Evolutionary conservation across 23 tunicate genomes (phyloP).

Genomic region (Clavelina lepadiformis): DNA sequence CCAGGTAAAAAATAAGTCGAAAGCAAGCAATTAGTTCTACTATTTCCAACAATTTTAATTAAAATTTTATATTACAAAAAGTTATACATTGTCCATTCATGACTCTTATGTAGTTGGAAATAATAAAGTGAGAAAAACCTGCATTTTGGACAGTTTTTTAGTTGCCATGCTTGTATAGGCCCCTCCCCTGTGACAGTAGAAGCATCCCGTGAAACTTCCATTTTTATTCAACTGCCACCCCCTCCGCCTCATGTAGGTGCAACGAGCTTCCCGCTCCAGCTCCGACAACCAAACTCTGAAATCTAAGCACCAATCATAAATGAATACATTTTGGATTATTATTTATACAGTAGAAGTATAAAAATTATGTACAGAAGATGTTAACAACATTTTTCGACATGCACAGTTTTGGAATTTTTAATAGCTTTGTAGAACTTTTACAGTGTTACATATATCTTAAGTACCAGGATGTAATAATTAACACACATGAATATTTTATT

Average conservation of each 20-base stretch:
- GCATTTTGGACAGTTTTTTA: constrained; percentile 64
- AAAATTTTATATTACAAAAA: not conserved
- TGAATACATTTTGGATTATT: too few species aligned
- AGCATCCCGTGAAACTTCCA: constrained; percentile 67
- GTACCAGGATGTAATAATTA: too few species aligned
- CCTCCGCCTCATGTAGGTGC: constrained; percentile 77
- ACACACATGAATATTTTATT: too few species aligned
- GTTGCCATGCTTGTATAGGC: constrained; percentile 72
- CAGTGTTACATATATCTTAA: too few species aligned
- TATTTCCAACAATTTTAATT: not conserved
- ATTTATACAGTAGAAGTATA: too few species aligned
- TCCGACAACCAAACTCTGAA: constrained; percentile 55
- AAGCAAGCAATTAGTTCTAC: not conserved
- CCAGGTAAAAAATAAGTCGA: not conserved
- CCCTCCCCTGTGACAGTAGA: constrained; percentile 85
- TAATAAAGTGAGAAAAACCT: constrained; percentile 17
- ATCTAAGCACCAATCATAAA: too few species aligned
- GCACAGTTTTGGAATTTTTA: too few species aligned
- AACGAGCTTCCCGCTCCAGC: constrained; percentile 47
- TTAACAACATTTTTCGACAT: too few species aligned
- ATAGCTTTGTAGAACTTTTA: too few species aligned
- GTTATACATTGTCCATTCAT: not conserved
- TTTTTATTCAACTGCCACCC: constrained; percentile 89
- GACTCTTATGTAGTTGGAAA: not conserved
- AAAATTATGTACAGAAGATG: too few species aligned